Conservation (phyloP, 2,888 invertebrate species). For the Gasteruption jaculator region DNA sequence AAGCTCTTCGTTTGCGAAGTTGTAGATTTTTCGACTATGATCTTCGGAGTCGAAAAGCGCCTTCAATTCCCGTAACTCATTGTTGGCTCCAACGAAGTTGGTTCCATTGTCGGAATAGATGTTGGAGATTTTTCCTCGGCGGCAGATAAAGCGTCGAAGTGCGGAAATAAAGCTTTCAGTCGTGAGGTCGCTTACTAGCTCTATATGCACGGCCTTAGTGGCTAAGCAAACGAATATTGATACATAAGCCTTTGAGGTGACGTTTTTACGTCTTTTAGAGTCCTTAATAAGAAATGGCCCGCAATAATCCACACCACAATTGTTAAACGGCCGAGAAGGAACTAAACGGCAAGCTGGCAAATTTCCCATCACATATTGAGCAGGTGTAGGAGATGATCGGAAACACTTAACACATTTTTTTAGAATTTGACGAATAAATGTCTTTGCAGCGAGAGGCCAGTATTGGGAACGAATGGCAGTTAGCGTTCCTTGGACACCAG, state of each 20-base stretch:
- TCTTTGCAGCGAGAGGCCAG: not conserved
- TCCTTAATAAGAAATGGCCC: too few species aligned
- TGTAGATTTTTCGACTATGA: too few species aligned
- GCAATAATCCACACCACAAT: not conserved
- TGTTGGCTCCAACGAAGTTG: not conserved
- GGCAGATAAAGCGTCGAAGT: not conserved
- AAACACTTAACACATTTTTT: not conserved
- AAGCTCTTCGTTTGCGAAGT: not conserved
- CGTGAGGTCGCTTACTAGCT: not conserved
- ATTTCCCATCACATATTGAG: not conserved
- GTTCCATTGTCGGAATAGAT: conserved; percentile 1
- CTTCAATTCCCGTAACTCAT: not conserved
- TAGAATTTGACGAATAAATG: not conserved
- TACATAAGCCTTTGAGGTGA: not conserved
- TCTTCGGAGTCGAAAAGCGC: too few species aligned
- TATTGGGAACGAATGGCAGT: not conserved
- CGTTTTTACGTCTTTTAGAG: not conserved
- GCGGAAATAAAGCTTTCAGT: not conserved
- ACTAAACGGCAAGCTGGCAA: not conserved
- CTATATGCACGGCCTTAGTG: not conserved
- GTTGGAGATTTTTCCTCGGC: not conserved
- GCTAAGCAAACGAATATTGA: not conserved
- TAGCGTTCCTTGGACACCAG: not conserved
- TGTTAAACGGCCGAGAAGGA: not conserved
- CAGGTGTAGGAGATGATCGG: not conserved